Conservation (phyloP, 1,140 invertebrate genomes). For the Mesaphorura yosii region DNA sequence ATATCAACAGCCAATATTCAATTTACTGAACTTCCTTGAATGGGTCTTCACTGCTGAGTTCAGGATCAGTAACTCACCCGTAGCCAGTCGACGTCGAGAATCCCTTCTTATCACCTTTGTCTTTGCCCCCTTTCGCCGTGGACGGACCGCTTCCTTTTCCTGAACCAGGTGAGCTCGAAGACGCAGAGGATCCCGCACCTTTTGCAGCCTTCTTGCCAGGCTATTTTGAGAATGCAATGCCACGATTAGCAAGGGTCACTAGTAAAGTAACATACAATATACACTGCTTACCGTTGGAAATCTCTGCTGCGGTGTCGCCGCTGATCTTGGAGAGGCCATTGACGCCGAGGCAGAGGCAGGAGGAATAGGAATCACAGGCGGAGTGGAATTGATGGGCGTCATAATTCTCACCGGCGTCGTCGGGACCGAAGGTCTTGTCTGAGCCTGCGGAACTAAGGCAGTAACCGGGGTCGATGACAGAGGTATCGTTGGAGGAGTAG, state of each 20-base stretch:
- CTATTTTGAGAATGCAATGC: not conserved
- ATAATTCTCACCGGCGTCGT: slow-evolving; percentile 32
- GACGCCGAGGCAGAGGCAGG: slow-evolving; percentile 3
- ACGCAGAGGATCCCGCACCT: slow-evolving; percentile 2
- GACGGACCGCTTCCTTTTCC: slow-evolving; percentile 15
- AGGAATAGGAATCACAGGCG: slow-evolving; percentile 12
- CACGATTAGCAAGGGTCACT: not conserved
- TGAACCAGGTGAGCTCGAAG: slow-evolving; percentile 9
- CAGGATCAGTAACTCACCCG: slow-evolving; percentile 34
- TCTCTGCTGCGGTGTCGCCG: slow-evolving; percentile 20
- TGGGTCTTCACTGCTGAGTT: not conserved
- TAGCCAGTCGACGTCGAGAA: slow-evolving; percentile 38
- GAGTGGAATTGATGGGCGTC: slow-evolving; percentile 27
- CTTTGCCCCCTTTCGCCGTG: slow-evolving; percentile 46
- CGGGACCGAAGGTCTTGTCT: slow-evolving; percentile 24
- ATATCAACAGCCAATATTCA: slow-evolving; percentile 12
- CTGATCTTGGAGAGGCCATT: slow-evolving; percentile 20
- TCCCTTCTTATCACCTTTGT: slow-evolving; percentile 41
- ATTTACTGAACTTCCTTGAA: no score
- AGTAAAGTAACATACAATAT: slow-evolving; percentile 6
- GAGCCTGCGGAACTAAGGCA: slow-evolving; percentile 33
- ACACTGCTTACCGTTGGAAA: slow-evolving; percentile 22
- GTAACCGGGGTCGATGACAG: slow-evolving; percentile 34
- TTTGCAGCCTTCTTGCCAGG: not conserved
- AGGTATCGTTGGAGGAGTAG: slow-evolving; percentile 28